phyloP scores from a whole-genome alignment of 2,113 vertebrate species.

The Platichthys stellatus region DNA sequence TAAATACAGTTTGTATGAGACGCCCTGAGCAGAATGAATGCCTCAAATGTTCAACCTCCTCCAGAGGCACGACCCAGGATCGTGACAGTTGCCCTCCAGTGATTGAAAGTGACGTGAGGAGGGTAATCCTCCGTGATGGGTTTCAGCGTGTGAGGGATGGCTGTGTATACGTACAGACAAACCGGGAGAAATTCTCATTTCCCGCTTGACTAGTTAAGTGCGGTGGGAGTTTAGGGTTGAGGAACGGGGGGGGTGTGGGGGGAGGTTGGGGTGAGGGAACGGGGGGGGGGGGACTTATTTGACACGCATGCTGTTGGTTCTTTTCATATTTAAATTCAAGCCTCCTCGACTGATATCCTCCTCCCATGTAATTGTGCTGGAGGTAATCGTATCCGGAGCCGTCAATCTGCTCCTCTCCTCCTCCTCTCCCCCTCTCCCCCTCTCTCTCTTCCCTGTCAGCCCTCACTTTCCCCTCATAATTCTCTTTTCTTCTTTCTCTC shows the following conservation, averaged over 20 bases:
- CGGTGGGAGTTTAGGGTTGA: conserved; percentile 24
- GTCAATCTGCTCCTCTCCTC: conserved; percentile 20
- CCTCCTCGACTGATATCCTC: conserved; percentile 2
- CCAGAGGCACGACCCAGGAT: background rate
- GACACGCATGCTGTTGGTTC: conserved; percentile 25
- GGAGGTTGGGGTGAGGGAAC: too few relatives aligned
- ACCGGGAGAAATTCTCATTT: conserved; percentile 47
- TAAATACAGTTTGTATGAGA: background rate
- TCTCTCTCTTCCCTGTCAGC: background rate
- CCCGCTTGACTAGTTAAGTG: conserved; percentile 46
- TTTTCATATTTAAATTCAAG: conserved; percentile 63
- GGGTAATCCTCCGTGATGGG: background rate
- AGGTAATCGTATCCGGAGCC: conserved; percentile 18
- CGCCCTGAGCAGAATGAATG: background rate
- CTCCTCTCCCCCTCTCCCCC: background rate
- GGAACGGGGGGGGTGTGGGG: background rate
- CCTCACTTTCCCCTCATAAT: background rate
- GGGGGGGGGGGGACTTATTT: conserved; percentile 19
- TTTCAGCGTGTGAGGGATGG: too few relatives aligned
- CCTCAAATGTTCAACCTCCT: background rate
- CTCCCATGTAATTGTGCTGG: conserved; percentile 3
- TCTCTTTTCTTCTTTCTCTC: background rate
- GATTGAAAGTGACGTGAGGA: background rate
- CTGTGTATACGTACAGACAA: background rate
- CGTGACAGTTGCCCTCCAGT: background rate